phyloP scores from a whole-genome alignment of 2,888 invertebrate species.

The Lasioglossum vierecki region DNA sequence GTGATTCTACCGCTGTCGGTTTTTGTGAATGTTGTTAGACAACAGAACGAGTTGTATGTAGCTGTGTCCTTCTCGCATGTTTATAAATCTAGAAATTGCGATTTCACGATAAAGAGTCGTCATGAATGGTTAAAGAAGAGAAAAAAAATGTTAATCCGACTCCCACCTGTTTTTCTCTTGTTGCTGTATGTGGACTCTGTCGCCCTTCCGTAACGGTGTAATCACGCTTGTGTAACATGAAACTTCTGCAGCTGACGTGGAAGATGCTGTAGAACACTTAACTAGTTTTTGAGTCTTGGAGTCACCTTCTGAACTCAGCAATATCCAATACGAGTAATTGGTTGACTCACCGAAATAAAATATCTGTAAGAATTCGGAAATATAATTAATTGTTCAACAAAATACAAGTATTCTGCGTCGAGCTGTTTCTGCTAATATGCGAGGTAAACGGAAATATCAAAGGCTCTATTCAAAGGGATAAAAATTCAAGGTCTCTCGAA shows the following conservation, averaged over 20 bases:
- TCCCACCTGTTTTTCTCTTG: constrained; percentile 78
- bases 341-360: constrained; percentile 77
- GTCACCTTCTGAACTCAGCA: constrained; percentile 77
- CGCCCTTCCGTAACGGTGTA: constrained; percentile 73
- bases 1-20: constrained; percentile 38
- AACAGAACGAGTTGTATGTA: constrained; percentile 78
- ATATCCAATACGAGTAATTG: constrained; percentile 79
- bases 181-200: constrained; percentile 78
- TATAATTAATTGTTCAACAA: background rate
- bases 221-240: constrained; percentile 80
- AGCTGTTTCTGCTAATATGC: background rate
- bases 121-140: background rate
- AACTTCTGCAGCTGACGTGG: constrained; percentile 76
- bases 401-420: background rate
- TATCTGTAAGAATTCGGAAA: constrained; percentile 66
- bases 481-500: background rate
- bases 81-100: constrained; percentile 73
- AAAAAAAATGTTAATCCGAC: background rate
- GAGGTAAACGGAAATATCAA: background rate
- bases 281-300: constrained; percentile 74
- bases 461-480: background rate
- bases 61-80: constrained; percentile 80
- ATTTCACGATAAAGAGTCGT: background rate
- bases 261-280: constrained; percentile 77
- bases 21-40: constrained; percentile 68